phyloP scores from a whole-genome alignment of 1,140 invertebrate genomes.

The Eupristina koningsbergeri region DNA sequence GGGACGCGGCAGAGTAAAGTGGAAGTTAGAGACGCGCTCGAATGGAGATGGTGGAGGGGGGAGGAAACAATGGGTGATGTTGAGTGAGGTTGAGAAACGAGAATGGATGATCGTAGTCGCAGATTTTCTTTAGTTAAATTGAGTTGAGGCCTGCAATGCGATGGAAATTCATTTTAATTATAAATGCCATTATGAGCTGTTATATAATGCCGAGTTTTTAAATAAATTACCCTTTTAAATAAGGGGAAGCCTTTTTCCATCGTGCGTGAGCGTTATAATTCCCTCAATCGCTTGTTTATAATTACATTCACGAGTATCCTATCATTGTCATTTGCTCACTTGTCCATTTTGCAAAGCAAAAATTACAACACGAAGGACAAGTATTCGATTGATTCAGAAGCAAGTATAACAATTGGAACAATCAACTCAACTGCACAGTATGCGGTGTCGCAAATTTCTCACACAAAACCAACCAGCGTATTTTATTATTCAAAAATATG shows the following conservation, averaged over 20 bases:
- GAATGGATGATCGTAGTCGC: not conserved
- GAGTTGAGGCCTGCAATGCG: not conserved
- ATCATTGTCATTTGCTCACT: not conserved
- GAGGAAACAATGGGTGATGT: not conserved
- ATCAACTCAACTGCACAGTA: no score
- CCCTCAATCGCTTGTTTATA: not conserved
- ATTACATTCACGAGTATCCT: not conserved
- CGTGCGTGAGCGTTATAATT: no score
- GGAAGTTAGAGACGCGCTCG: not conserved
- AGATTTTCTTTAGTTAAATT: conserved; percentile 4
- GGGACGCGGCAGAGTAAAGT: not conserved
- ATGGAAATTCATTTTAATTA: not conserved
- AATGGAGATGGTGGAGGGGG: not conserved
- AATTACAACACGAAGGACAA: no score
- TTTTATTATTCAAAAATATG: no score
- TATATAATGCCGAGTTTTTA: not conserved
- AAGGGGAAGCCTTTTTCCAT: no score
- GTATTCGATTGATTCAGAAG: no score
- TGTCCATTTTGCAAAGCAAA: no score
- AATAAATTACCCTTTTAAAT: no score
- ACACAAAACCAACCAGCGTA: no score
- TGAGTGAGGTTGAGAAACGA: not conserved
- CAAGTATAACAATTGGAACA: no score
- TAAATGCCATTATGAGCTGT: not conserved
- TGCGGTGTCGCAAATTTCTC: no score